Conservation (phyloP, 2,888 invertebrate genomes). For the Eupithecia abbreviata region DNA sequence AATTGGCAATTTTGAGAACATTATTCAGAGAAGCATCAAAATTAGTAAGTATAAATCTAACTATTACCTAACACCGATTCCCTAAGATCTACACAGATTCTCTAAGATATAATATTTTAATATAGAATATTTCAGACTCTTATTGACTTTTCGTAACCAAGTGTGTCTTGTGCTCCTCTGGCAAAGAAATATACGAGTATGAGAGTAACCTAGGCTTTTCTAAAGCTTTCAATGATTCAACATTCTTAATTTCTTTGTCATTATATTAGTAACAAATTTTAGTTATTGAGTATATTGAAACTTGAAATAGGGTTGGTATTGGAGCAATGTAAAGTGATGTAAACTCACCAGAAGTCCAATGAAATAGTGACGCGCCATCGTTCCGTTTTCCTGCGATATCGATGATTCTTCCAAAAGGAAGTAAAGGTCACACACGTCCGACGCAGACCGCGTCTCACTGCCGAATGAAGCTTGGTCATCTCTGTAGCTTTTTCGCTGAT, state of each 20-base stretch:
- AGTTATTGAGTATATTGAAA: neutral
- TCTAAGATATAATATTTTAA: neutral
- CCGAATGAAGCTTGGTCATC: constrained; percentile 57
- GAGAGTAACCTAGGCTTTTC: neutral
- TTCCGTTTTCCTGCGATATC: constrained; percentile 40
- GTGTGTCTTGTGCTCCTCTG: too few species aligned
- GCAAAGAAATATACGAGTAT: too few species aligned
- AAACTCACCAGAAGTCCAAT: constrained; percentile 62
- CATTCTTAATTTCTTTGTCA: neutral
- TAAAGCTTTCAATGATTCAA: neutral
- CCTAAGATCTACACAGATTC: too few species aligned
- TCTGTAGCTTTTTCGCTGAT: constrained; percentile 67
- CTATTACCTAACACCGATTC: neutral
- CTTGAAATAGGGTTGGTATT: neutral
- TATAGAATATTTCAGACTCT: neutral
- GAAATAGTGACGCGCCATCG: constrained; percentile 55
- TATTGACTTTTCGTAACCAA: too few species aligned
- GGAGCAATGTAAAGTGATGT: neutral
- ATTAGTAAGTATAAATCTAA: neutral
- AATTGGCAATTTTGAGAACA: neutral
- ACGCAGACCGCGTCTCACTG: constrained; percentile 51
- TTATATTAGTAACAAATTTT: neutral
- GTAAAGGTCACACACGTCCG: constrained; percentile 52
- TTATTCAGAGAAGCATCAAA: neutral
- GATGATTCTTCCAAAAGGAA: constrained; percentile 41